Evolutionary conservation across 1,140 invertebrate species (phyloP), one percentile per base, ranked within the genome.

Genomic region (Temnothorax nylanderi): DNA sequence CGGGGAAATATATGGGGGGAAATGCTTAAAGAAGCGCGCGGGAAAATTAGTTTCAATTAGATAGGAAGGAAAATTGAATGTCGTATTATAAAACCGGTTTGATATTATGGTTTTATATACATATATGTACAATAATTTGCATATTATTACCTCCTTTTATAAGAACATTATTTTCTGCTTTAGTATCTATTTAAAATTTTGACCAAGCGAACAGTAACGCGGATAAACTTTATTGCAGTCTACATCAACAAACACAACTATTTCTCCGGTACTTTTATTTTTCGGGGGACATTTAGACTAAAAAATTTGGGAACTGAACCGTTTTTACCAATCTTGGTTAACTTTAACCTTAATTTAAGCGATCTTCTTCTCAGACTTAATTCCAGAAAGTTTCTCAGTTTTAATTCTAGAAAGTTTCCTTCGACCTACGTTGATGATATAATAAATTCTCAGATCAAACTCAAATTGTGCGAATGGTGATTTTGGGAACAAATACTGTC

Each of bases 371-470:
- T 13, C 56, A 74, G 32, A 34, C 26, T 54, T 54, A 34, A 74
- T 74, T 74, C 13, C 41, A 49, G 13, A 69, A 69, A 69, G 65
- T 74, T 32, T 76, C 16, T 32, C 34, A 41, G 54, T 76, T 64
- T 64, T 64, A 47, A 64, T 64, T 77, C 26, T 21, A 44, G 26
- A 64, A 76, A 47, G 21, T 64, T 77, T 41, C 18, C 18, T 65
- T 47, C 41, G 18, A 32, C 0, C 16, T 6, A 37, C n/a, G 3
- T 37, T 47, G 2, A 44, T 62, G 37, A 13, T 13, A 8, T n/a
- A 64, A 77, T 44, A 10, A 77, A 8, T 64, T 77, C 41, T 64
- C 41, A 1, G 7, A 44, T 77, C 4, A 47, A 62, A 62, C 37
- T 21, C 18, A 37, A 16, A 11, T 58, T 41, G 13, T 41, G 13